phyloP scores from a whole-genome alignment of 2,888 invertebrate genomes.

The Phortica magna region DNA sequence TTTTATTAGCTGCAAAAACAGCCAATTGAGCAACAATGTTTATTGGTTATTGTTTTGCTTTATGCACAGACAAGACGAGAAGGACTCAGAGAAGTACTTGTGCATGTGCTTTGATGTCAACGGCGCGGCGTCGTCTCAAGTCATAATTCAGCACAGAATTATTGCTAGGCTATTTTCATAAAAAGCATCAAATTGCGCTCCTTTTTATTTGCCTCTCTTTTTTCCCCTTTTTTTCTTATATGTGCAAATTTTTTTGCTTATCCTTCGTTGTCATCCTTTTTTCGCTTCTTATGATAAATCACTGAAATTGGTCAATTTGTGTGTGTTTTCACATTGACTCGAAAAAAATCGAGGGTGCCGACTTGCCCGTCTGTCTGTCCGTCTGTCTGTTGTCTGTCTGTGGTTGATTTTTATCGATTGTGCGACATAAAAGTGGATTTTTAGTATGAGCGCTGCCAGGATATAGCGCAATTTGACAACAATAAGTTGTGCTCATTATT shows the following conservation, averaged over 20 bases:
- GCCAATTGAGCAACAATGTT: slow-evolving; percentile 70
- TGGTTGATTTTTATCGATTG: slow-evolving; percentile 13
- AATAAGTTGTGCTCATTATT: neutral
- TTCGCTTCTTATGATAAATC: slow-evolving; percentile 21
- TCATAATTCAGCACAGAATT: slow-evolving; percentile 30
- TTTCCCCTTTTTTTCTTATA: neutral
- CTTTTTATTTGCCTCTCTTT: neutral
- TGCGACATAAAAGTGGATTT: neutral
- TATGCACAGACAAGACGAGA: slow-evolving; percentile 7
- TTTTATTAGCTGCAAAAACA: slow-evolving; percentile 72
- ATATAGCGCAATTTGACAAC: neutral
- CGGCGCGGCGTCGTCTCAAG: neutral
- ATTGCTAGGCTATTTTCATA: slow-evolving; percentile 30
- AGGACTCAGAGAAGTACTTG: neutral
- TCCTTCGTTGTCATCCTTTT: neutral
- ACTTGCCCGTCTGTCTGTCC: too few relatives aligned
- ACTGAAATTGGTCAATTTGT: slow-evolving; percentile 33
- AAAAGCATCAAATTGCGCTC: slow-evolving; percentile 25
- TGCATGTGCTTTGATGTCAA: slow-evolving; percentile 11
- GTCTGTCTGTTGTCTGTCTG: too few relatives aligned
- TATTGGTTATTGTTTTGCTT: slow-evolving; percentile 62
- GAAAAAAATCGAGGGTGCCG: too few relatives aligned
- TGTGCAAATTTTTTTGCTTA: neutral
- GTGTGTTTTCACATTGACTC: neutral
- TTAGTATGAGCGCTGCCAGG: neutral